phyloP scores from a whole-genome alignment of 2,113 vertebrate genomes.

The Cyanoliseus patagonus region DNA sequence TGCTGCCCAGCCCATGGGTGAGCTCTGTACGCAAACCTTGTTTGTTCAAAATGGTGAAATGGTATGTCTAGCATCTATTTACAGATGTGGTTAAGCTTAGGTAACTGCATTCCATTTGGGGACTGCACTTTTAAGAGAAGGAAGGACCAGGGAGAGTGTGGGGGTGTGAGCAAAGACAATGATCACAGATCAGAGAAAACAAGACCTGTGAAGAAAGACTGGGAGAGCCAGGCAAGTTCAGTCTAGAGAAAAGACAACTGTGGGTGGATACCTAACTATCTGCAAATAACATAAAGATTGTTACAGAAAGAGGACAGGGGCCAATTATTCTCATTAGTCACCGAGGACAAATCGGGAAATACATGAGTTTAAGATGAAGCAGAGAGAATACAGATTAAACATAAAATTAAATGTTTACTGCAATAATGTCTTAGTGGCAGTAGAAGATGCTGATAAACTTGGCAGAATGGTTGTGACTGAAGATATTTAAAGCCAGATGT shows the following conservation, averaged over 20 bases:
- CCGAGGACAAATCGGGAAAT: slow-evolving; percentile 31
- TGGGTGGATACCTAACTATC: slow-evolving; percentile 40
- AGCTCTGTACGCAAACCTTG: rapidly evolving
- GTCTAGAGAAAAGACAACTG: neutral
- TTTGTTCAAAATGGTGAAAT: neutral
- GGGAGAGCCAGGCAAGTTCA: neutral
- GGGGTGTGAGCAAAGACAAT: neutral
- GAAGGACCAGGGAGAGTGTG: neutral
- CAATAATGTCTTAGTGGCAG: slow-evolving; percentile 12
- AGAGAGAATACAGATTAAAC: slow-evolving; percentile 28
- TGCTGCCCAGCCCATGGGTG: neutral
- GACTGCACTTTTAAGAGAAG: neutral
- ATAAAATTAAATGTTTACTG: slow-evolving; percentile 52
- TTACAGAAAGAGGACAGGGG: slow-evolving; percentile 40
- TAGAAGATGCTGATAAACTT: slow-evolving; percentile 11
- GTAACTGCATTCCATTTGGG: neutral
- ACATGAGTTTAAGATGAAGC: slow-evolving; percentile 44
- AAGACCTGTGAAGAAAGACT: slow-evolving; percentile 17
- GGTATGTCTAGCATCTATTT: neutral
- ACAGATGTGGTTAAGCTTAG: neutral
- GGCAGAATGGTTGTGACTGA: neutral
- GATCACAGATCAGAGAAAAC: neutral
- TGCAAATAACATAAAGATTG: slow-evolving; percentile 27
- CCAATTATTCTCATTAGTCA: slow-evolving; percentile 64
- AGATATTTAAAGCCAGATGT: slow-evolving; percentile 13